Base-by-base conservation (phyloP, 92 coral and sea anemone genomes). In the Porites cylindrica region DNA sequence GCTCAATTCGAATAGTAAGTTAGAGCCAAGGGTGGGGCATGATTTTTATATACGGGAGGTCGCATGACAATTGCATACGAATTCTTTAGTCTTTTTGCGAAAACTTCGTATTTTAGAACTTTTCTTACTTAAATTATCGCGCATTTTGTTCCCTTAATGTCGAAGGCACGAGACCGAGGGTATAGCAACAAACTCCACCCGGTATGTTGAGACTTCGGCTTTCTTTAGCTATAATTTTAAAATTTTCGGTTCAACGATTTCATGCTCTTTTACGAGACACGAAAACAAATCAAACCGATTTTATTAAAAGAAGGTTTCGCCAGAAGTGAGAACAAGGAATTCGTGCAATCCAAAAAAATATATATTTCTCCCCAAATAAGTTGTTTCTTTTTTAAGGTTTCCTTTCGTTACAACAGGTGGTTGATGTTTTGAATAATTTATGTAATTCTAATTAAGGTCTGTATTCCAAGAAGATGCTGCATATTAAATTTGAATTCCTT, bases 391-490 rank as follows among this genome's bases (percentile, higher is more conserved):
- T 58, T 88, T 67, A 70, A 73, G 87, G 81, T 52, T 80, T 51
- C 71, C 59, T 2, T 67, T 70, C 58, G 38, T 24, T 88, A 82
- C 92, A 92, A 92, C 95, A 92, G 95, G 95, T 92, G 95, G 95
- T 89, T 91, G 80, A 59, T 47, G 80, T 68, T 52, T 67, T 92
- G 88, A 88, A 92, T 89, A 78, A 92, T 92, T 90, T 60, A 90
- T 82, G 80, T 20, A 66, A 75, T 74, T 80, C 90, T 78, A 72
- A 90, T 73, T 80, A 79, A 75, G 90, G 59, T 74, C 78, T 80
- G 65, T 73, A 74, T 62, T 74, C 80, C 72, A 73, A 8, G 63
- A 83, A 62, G 71, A 26, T 20, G 20, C 80, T 62, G 63, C 58
- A 75, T 75, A 71, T 38, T 38, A 38, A 38, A 70, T 71, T 72